These are phyloP conservation scores for Drosophila neocordata DNA, from an alignment of 1,140 invertebrate species.

Conservation along the genomic window DNA sequence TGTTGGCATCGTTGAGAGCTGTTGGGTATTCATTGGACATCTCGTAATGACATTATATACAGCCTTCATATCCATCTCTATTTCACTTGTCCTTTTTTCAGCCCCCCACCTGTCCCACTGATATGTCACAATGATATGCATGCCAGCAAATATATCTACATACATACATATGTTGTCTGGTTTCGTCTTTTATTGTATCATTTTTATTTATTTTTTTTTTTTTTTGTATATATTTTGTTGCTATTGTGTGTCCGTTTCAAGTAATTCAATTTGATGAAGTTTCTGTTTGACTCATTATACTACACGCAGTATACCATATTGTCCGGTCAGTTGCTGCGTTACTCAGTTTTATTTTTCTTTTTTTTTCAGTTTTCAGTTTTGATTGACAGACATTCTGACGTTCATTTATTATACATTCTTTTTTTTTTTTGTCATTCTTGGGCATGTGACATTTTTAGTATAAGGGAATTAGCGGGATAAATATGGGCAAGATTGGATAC, in stretches of 20 bases:
- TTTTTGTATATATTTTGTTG: conserved; percentile 1
- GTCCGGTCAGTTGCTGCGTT: conserved; percentile 20
- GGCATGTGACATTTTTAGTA: conserved; percentile 46
- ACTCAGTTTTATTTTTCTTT: not conserved
- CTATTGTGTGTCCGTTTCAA: conserved; percentile 11
- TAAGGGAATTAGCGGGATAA: conserved; percentile 48
- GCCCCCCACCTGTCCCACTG: not conserved
- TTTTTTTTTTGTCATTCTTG: not conserved
- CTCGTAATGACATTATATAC: not conserved
- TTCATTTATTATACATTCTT: not conserved
- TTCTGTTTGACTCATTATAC: conserved; percentile 10
- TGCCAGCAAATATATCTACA: not conserved
- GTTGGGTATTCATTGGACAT: not conserved
- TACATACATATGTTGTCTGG: not conserved
- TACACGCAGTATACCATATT: not conserved
- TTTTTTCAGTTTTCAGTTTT: too few relatives aligned
- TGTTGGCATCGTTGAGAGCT: not conserved
- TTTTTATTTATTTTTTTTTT: too few relatives aligned
- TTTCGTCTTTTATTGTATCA: not conserved
- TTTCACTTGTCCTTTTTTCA: not conserved
- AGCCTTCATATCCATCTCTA: not conserved
- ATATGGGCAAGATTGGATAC: conserved; percentile 34
- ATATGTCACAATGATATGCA: conserved; percentile 8
- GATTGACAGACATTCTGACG: too few relatives aligned
- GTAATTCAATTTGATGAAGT: conserved; percentile 50